Evolutionary conservation across 1,140 invertebrate genomes (phyloP), one percentile per base, ranked within the genome.

Genomic region (Drosophila azteca): DNA sequence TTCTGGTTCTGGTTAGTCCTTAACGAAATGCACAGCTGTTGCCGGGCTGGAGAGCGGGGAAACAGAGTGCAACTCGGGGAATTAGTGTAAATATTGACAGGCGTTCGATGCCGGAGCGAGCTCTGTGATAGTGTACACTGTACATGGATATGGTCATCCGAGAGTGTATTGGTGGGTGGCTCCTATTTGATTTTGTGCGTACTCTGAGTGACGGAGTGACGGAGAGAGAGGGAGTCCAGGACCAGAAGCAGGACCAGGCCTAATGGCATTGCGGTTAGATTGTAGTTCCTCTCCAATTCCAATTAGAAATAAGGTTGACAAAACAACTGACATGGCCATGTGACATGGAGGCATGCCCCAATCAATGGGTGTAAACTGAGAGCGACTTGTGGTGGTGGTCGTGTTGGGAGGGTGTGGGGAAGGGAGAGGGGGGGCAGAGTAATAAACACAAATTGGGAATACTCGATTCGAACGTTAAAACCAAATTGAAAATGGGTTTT

Each of bases 41-140:
- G 52, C 61, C 74, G 26, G 44, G 67, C 46, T 17, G 24, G 35
- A 11, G 53, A 20, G 22, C 50, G 20, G 54, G 26, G 54, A 15
- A 35, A 41, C 41, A 22, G 71, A 48, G 53, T 58, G 53, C 44
- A 66, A 59, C 58, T 51, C 51, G 51, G 55, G 58, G 82, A 87
- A 85, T 75, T 85, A 87, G 87, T 85, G 82, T 68, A 85, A 85
- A 85, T 85, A 85, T 85, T 85, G 82, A 85, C 82, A 75, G 52
- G 63, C 78, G 60, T 85, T 75, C 82, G 63, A 85, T 78, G 74
- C 74, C 74, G 65, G 53, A 43, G 49, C 24, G 45, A 24, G 41
- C 3, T 39, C 15, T 52, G 24, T 52, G 24, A 52, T 52, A 59
- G 49, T 43, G 35, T 55, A 39, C 20, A 65, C 11, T 43, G 35